These are phyloP conservation scores for Palaemon carinicauda DNA, from an alignment of 1,140 invertebrate species.

Conservation along the genomic window DNA sequence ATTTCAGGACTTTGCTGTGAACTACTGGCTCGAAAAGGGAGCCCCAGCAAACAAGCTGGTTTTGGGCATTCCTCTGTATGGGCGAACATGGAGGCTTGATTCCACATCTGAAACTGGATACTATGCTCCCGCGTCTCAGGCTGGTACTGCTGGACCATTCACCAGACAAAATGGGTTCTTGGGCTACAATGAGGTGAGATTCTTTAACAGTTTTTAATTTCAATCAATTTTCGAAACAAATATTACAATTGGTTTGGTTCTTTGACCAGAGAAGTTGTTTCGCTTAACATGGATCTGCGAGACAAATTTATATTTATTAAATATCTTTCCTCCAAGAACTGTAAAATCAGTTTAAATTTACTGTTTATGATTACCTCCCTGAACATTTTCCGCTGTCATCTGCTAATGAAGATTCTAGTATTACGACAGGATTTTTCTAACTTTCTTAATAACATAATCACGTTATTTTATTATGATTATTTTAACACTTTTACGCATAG, in stretches of 20 bases:
- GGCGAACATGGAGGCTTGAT: slow-evolving; percentile 72
- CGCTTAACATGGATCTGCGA: too few relatives aligned
- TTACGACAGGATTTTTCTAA: too few relatives aligned
- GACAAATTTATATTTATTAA: too few relatives aligned
- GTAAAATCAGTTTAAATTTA: too few relatives aligned
- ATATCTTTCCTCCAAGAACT: too few relatives aligned
- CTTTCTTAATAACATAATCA: too few relatives aligned
- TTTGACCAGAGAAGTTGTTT: too few relatives aligned
- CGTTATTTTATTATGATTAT: too few relatives aligned
- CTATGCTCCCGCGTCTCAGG: slow-evolving; percentile 70
- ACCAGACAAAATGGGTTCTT: slow-evolving; percentile 82
- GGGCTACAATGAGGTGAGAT: slow-evolving; percentile 81
- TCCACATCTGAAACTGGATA: slow-evolving; percentile 65
- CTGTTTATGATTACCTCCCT: too few relatives aligned
- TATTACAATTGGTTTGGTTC: neutral
- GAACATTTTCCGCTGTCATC: too few relatives aligned
- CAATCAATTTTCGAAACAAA: neutral
- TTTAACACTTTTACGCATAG: too few relatives aligned
- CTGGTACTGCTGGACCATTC: slow-evolving; percentile 76
- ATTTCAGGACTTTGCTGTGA: slow-evolving; percentile 69
- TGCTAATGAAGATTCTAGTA: too few relatives aligned
- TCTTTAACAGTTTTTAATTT: neutral
- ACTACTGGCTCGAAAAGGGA: slow-evolving; percentile 73
- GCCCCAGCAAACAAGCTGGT: slow-evolving; percentile 71
- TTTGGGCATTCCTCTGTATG: slow-evolving; percentile 73